Base-by-base conservation (phyloP, 2,888 invertebrate species). In the Noctua comes region DNA sequence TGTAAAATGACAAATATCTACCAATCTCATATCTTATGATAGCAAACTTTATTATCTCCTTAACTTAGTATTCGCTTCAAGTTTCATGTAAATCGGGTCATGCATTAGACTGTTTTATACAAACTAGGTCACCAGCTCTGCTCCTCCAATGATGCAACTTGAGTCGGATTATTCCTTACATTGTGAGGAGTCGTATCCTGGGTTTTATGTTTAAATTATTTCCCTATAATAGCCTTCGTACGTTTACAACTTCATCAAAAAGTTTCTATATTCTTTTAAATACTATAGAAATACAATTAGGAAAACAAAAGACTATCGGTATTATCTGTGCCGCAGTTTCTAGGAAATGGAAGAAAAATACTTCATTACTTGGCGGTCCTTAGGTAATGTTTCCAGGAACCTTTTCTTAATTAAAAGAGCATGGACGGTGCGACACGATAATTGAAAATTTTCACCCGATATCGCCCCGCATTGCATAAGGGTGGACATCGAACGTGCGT, bases 391-490 rank as follows among this genome's bases (percentile, higher is more conserved):
- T 80, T 68, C 73, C 8, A 48, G 27, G 62, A 48, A 65, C 48
- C 71, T 72, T 74, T 71, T 73, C 46, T 68, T 89, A 82, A 89
- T 88, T 89, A 80, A 81, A 80, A 11, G n/a, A 1, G 51, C 18
- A 59, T 18, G 65, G 74, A 77, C 66, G 51, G 43, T 5, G n/a
- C 65, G 36, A 75, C 46, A 27, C 78, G 68, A 68, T 88, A 88
- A 89, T 89, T 88, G 90, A 80, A 89, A 83, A 87, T 73, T 88
- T 79, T 82, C 83, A 89, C 68, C 54, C 75, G 76, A 89, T 73
- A 82, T 75, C 43, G 1, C 36, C 48, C 54, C 16, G 48, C 68
- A 71, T 68, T 71, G 59, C 65, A 57, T 68, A 72, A 77, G 46
- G 68, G 24, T 48, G 40, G 70, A 62, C 68, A 76, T 43, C 8